Conservation (phyloP, 2,888 invertebrate species). For the Aspidiotus rigidus region DNA sequence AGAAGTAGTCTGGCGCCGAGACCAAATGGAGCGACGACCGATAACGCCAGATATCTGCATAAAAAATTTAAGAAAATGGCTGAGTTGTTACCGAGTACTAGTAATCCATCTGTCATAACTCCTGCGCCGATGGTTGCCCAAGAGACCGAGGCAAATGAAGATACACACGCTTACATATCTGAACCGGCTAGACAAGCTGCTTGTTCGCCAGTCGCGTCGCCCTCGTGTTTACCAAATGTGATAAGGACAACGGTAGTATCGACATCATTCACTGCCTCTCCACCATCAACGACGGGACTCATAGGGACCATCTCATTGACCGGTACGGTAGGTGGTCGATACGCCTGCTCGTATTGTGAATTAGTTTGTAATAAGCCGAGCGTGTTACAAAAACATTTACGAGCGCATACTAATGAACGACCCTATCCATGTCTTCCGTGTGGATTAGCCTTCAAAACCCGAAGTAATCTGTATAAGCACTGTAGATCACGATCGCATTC, state of each 20-base stretch:
- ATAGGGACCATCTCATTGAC: neutral
- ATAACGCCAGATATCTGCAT: constrained; percentile 62
- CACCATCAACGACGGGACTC: constrained; percentile 44
- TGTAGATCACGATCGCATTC: constrained; percentile 61
- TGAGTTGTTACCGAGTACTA: constrained; percentile 34
- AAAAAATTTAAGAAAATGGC: constrained; percentile 87
- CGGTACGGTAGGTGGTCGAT: constrained; percentile 47
- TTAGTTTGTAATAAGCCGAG: constrained; percentile 85
- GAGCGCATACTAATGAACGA: constrained; percentile 86
- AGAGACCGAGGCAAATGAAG: neutral
- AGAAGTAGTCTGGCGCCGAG: constrained; percentile 1
- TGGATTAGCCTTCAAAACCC: constrained; percentile 87
- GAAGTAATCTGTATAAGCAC: constrained; percentile 80
- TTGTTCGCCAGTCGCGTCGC: neutral
- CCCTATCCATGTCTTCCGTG: constrained; percentile 83
- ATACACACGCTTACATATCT: neutral
- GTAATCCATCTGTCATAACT: neutral
- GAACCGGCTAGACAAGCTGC: neutral
- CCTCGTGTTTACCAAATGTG: constrained; percentile 35
- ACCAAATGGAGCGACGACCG: constrained; percentile 9
- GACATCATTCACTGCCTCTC: constrained; percentile 42
- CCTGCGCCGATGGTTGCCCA: neutral
- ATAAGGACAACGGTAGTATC: constrained; percentile 44
- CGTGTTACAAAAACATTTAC: constrained; percentile 85
- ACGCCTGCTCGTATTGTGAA: constrained; percentile 80